Evolutionary conservation across 2,888 invertebrate species (phyloP).

Genomic region (Poecilobothrus nobilitatus): DNA sequence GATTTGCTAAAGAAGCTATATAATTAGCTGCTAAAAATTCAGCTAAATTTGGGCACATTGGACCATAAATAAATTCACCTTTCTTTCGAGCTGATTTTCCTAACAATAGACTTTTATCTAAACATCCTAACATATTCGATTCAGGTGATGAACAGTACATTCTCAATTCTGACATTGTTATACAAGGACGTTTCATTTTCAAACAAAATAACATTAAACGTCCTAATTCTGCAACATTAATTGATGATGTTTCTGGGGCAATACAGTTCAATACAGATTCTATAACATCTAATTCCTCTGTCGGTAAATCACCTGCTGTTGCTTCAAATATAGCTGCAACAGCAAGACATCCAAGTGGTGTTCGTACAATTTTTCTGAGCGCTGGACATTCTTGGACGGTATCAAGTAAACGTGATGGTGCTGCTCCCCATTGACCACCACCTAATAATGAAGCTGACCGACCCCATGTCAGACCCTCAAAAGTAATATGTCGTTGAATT

Average conservation of each 20-base stretch:
- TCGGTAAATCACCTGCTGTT: conserved; percentile 39
- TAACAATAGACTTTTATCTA: conserved; percentile 43
- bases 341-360: conserved; percentile 49
- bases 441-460: conserved; percentile 45
- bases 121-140: conserved; percentile 44
- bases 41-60: conserved; percentile 47
- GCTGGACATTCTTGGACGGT: conserved; percentile 41
- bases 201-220: conserved; percentile 46
- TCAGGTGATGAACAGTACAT: conserved; percentile 43
- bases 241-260: conserved; percentile 29
- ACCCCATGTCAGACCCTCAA: conserved; percentile 46
- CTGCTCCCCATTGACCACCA: conserved; percentile 46
- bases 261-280: conserved; percentile 41
- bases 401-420: conserved; percentile 42
- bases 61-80: conserved; percentile 42
- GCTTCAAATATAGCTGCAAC: conserved; percentile 48
- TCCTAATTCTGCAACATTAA: conserved; percentile 46
- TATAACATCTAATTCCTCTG: conserved; percentile 37
- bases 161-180: conserved; percentile 47
- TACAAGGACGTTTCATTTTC: conserved; percentile 45
- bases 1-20: conserved; percentile 47
- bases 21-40: conserved; percentile 51
- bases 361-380: conserved; percentile 44
- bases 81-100: conserved; percentile 42
- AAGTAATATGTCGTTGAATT: conserved; percentile 46